Evolutionary conservation across 2,888 invertebrate species (phyloP), one percentile per base, ranked within the genome.

Genomic region (Pyralis farinalis): DNA sequence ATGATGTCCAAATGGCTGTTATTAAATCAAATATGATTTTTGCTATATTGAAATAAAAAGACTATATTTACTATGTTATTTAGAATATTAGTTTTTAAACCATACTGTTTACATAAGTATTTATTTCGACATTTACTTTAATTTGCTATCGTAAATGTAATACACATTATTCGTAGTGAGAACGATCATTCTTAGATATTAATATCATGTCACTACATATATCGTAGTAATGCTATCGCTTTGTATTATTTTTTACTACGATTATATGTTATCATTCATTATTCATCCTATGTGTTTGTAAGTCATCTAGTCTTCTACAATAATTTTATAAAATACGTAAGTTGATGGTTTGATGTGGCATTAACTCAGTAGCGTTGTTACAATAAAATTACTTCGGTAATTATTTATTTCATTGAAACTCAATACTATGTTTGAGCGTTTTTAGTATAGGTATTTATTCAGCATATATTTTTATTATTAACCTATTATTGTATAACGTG

Each of bases 401-500:
- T 16, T 16, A 22, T 21, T 34, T 22, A 34, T 34, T 8, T 10
- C 7, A n/a, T n/a, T n/a, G n/a, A 33, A 31, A 10, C 20, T 29
- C 12, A 36, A 16, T 32, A 7, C 30, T 27, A 35, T 34, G 30
- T 16, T 38, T 38, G 31, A 36, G 32, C 35, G 25, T 32, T 32
- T 38, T 43, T 25, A 33, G 38, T 21, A 21, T 36, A 16, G 16
- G 16, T 16, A 16, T 16, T 16, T 16, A 16, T 16, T 16, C 2
- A 4, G 4, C 4, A 16, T 16, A 16, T 16, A 11, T 35, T 37
- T 27, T 28, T 33, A 25, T 38, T 38, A 32, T 12, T 31, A 33
- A 38, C 32, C 27, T 39, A 28, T 30, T 21, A 21, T 37, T 20
- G 12, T 25, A 27, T 12, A 20, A 10, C 12, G 39, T 39, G 39